Percentiles rank a stretch among this genome's conserved stretches.
Evolutionary conservation across 2,888 invertebrate genomes (phyloP).

Genomic region (Bruchidius siliquastri): DNA sequence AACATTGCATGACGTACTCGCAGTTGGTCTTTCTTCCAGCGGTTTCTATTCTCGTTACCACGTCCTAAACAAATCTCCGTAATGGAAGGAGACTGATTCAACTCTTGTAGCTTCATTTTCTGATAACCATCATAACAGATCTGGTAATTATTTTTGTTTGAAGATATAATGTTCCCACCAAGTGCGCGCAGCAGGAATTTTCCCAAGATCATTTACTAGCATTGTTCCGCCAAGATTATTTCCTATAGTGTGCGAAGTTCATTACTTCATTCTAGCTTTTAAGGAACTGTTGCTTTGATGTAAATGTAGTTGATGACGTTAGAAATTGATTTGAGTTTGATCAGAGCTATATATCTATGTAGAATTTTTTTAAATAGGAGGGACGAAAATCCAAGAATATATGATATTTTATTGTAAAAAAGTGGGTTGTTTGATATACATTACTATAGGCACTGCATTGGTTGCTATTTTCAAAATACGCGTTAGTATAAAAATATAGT

Average conservation of each 20-base stretch:
- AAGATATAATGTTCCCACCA: not conserved
- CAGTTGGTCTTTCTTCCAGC: not conserved
- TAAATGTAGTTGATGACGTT: not conserved
- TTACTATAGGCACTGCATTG: too few relatives aligned
- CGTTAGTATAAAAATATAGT: too few relatives aligned
- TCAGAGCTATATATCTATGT: not conserved
- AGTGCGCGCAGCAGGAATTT: not conserved
- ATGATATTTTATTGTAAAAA: too few relatives aligned
- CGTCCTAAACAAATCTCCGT: not conserved
- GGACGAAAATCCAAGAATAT: too few relatives aligned
- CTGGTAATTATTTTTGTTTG: not conserved
- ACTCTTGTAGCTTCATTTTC: not conserved
- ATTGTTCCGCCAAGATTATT: not conserved
- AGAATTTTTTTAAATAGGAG: too few relatives aligned
- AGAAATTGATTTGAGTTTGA: not conserved
- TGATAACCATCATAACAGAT: not conserved
- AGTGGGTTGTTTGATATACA: too few relatives aligned
- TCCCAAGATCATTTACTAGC: not conserved
- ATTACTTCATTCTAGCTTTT: not conserved
- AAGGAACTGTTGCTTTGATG: not conserved
- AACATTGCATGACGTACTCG: not conserved
- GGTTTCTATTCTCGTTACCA: not conserved
- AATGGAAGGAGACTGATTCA: not conserved
- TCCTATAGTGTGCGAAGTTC: not conserved
- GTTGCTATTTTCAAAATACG: too few relatives aligned